These are phyloP conservation scores for Rhinichthys klamathensis DNA, from an alignment of 2,113 vertebrate species.

Conservation along the genomic window DNA sequence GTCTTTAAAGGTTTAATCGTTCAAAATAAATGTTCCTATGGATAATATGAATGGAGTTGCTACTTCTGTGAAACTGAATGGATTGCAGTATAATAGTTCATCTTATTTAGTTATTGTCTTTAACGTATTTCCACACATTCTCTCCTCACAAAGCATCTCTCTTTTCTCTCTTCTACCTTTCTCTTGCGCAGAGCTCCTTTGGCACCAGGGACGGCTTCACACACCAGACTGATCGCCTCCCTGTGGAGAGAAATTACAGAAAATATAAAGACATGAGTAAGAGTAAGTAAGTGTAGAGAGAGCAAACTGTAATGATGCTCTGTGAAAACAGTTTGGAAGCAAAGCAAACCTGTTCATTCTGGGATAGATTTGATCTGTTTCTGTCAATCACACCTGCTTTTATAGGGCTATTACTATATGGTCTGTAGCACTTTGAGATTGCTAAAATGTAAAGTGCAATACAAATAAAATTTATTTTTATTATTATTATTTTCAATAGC, in stretches of 20 bases:
- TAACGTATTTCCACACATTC: not conserved
- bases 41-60: too few relatives aligned
- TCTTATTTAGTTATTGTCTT: not conserved
- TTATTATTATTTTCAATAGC: too few relatives aligned
- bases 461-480: too few relatives aligned
- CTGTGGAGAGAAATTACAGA: constrained; percentile 69
- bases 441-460: too few relatives aligned
- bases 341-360: not conserved
- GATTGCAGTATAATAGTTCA: not conserved
- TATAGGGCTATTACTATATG: too few relatives aligned
- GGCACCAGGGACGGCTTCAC: constrained; percentile 90
- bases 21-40: too few relatives aligned
- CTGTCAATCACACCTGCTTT: not conserved
- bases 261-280: constrained; percentile 21
- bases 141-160: too few relatives aligned
- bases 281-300: constrained; percentile 20
- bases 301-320: not conserved
- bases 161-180: constrained; percentile 82
- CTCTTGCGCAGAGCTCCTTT: constrained; percentile 94
- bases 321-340: constrained; percentile 10
- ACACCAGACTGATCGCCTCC: constrained; percentile 96
- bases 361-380: not conserved
- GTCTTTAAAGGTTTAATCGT: too few relatives aligned
- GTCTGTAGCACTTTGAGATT: too few relatives aligned
- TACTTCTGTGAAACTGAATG: not conserved